Evolutionary conservation across 2,113 vertebrate species (phyloP).

Genomic region (Brachyhypopomus gauderio): DNA sequence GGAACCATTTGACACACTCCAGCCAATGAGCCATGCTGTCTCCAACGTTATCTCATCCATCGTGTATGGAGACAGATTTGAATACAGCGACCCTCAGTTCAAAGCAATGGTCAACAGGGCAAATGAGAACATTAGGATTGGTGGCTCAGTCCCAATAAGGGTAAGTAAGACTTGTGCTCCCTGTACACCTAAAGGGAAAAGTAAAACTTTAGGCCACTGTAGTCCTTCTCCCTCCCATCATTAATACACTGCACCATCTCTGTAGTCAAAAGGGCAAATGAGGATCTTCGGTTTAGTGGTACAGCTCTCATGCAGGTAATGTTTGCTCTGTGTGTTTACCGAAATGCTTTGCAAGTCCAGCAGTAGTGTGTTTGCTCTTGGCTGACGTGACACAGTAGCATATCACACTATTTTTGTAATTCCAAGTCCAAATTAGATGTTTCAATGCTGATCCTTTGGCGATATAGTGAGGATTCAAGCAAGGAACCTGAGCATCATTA

Average conservation of each 20-base stretch:
- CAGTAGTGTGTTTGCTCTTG: too few species aligned
- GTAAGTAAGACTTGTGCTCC: background rate
- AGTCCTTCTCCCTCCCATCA: too few species aligned
- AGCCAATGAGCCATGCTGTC: conserved; percentile 35
- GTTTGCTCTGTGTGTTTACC: background rate
- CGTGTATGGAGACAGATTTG: conserved; percentile 50
- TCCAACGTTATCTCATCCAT: conserved; percentile 54
- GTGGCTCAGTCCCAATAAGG: conserved; percentile 15
- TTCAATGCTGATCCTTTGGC: too few species aligned
- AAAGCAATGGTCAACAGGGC: conserved; percentile 38
- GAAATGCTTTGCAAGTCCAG: background rate
- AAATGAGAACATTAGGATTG: conserved; percentile 24
- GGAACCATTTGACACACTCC: background rate
- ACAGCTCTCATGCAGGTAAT: background rate
- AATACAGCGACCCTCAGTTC: conserved; percentile 48
- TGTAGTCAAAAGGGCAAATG: conserved; percentile 21
- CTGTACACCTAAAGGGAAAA: too few species aligned
- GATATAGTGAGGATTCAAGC: too few species aligned
- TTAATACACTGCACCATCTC: too few species aligned
- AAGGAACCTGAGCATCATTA: too few species aligned
- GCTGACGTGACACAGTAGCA: background rate
- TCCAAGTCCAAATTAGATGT: too few species aligned
- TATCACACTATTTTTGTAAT: background rate
- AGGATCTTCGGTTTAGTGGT: too few species aligned
- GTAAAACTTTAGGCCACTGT: too few species aligned